phyloP scores from a whole-genome alignment of 2,797 vertebrate genomes.

The Peromyscus melanophrys region DNA sequence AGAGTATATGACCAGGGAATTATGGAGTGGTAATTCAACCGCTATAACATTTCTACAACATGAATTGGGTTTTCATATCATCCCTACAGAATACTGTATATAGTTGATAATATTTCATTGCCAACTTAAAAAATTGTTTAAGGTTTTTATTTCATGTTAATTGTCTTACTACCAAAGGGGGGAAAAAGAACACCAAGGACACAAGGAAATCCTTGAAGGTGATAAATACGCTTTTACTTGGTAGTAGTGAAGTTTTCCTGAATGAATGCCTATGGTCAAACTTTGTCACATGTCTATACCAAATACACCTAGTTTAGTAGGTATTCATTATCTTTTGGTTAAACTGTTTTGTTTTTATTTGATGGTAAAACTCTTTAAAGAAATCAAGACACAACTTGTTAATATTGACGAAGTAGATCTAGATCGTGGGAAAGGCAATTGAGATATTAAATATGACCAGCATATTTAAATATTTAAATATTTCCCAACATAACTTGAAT shows the following conservation, averaged over 20 bases:
- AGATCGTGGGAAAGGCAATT: background rate
- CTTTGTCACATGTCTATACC: background rate
- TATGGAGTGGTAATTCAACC: background rate
- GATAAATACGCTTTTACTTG: background rate
- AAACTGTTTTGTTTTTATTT: background rate
- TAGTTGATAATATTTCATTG: background rate
- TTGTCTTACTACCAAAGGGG: background rate
- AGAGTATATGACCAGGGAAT: background rate
- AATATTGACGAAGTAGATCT: background rate
- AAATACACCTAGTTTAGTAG: background rate
- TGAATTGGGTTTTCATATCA: background rate
- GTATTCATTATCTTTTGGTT: background rate
- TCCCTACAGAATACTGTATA: background rate
- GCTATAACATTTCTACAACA: background rate
- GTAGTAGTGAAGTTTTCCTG: background rate
- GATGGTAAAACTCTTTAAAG: background rate
- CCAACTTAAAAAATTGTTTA: background rate
- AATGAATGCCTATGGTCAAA: background rate
- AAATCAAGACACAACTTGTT: constrained; percentile 15
- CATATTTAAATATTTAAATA: background rate
- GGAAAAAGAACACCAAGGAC: background rate
- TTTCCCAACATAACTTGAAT: background rate
- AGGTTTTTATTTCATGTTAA: background rate
- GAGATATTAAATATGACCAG: background rate
- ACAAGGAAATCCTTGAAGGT: background rate